Evolutionary conservation across 2,113 vertebrate species (phyloP).

Genomic region (Ptyas mucosa): DNA sequence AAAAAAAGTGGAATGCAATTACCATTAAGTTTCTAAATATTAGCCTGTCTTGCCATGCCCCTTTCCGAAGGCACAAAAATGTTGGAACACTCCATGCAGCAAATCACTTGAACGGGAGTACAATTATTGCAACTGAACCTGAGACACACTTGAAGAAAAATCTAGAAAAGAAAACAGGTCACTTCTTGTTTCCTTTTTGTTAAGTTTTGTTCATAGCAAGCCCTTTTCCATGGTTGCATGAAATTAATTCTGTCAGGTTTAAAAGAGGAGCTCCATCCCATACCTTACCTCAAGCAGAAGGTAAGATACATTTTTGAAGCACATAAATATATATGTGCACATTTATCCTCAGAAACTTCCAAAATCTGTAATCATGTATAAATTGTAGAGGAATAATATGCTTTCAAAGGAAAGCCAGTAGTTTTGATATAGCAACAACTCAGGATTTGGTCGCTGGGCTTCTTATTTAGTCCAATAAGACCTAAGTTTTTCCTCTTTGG

Average conservation of each 20-base stretch:
- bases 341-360: neutral
- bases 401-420: neutral
- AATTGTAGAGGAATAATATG: neutral
- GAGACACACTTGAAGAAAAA: neutral
- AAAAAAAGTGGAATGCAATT: too few species aligned
- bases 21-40: neutral
- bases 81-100: neutral
- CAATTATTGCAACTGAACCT: neutral
- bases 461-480: neutral
- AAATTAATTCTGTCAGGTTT: neutral
- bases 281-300: neutral
- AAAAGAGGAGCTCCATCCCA: neutral
- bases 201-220: neutral
- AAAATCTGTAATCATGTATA: neutral
- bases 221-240: neutral
- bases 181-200: neutral
- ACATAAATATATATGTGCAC: neutral
- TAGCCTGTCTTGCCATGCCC: neutral
- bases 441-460: neutral
- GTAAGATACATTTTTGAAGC: neutral
- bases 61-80: neutral
- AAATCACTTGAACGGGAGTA: neutral
- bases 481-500: neutral
- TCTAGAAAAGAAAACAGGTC: neutral
- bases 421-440: neutral